A percentile compares a stretch with the other conserved stretches of the same genome.
Evolutionary conservation across 2,888 invertebrate genomes (phyloP).

Genomic region (Steinernema hermaphroditum): DNA sequence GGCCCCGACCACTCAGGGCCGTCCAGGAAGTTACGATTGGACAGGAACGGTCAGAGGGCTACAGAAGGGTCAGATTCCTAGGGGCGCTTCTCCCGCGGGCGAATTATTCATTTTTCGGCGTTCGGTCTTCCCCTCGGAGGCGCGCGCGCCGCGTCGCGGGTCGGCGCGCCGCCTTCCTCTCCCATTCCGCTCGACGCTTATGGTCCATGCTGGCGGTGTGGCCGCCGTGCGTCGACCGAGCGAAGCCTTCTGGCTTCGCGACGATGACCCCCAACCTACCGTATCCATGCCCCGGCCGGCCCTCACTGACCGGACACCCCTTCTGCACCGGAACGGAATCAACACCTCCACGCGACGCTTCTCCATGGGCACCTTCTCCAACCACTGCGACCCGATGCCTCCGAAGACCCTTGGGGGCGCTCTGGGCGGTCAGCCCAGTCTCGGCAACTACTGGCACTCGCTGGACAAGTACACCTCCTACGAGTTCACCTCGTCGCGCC

Average conservation of each 20-base stretch:
- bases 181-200: slow-evolving; percentile 26
- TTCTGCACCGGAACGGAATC: not conserved
- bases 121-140: not conserved
- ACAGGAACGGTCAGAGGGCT: not conserved
- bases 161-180: slow-evolving; percentile 35
- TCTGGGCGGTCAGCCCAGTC: not conserved
- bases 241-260: slow-evolving; percentile 18
- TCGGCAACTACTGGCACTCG: slow-evolving; percentile 10
- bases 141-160: slow-evolving; percentile 22
- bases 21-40: too few relatives aligned
- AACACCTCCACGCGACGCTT: not conserved
- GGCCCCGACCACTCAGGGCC: too few relatives aligned
- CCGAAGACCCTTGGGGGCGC: not conserved
- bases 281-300: not conserved
- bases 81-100: not conserved
- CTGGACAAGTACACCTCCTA: slow-evolving; percentile 23
- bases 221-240: slow-evolving; percentile 25
- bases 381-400: not conserved
- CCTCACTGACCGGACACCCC: slow-evolving; percentile 1
- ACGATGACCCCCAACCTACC: not conserved
- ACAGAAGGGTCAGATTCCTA: not conserved
- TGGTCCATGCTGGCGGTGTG: slow-evolving; percentile 26
- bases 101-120: slow-evolving; percentile 22
- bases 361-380: slow-evolving; percentile 6
- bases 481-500: not conserved